Base-by-base conservation (phyloP, 2,797 vertebrate genomes). In the Onychomys torridus region DNA sequence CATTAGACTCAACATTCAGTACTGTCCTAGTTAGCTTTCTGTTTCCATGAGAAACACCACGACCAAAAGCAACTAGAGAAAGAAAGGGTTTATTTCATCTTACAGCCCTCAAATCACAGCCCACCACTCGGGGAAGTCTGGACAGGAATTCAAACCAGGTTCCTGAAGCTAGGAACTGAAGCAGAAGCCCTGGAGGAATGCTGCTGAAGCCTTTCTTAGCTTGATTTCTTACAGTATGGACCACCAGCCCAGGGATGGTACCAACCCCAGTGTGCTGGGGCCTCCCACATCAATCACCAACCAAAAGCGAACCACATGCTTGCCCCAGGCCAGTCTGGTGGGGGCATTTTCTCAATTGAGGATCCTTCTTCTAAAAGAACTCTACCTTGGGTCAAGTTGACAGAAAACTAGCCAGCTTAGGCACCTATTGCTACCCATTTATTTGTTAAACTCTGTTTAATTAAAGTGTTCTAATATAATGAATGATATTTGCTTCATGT, bases 381-480 rank as follows among this genome's bases (percentile, higher is more conserved):
- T 65, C 40, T 67, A 85, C 40, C 17, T 84, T 34, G 40, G 46
- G 40, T 85, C 61, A 49, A 46, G 61, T 46, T 65, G 82, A 49
- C 43, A 85, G 19, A 65, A 34, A 84, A 49, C 61, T 65, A 84
- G 17, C 9, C 8, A 43, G 14, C 27, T 63, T 27, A 61, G 2
- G 16, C 37, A 61, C 27, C 61, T 91, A 77, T 27, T 79, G 23
- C 1, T 55, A 2, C 55, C 61, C 59, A 87, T 79, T 90, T 88
- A 37, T 81, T 93, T 96, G 89, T 71, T 61, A 91, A 71, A 57
- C 3, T 61, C 16, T 85, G 34, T 91, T 93, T 93, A 92, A 21
- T 32, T 10, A 29, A 89, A 81, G 10, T 93, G 79, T 88, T 85
- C 27, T 23, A 84, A 69, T 11, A 89, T 49, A 65, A 9, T 52